Evolutionary conservation across 2,797 vertebrate species (phyloP), one percentile per base, ranked within the genome.

Genomic region (Coilia nasus): DNA sequence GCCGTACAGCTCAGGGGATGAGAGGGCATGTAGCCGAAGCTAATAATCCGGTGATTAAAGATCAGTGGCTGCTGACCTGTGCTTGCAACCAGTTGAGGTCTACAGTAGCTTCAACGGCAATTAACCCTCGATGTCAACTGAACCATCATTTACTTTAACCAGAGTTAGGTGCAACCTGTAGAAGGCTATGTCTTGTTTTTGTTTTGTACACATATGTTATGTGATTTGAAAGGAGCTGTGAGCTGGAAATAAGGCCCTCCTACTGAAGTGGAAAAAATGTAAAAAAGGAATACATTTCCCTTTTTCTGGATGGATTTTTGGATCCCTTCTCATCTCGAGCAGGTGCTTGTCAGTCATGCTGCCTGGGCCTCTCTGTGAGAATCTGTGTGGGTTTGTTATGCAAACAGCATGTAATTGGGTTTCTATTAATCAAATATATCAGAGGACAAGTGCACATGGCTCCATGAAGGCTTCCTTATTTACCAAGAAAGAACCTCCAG

Each of bases 361-460:
- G 64, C 46, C 67, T 44, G 23, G 35, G 28, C 44, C 10, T 21
- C 31, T 64, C 44, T 56, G 50, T 54, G 59, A 82, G 75, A 50
- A 88, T 90, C 64, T 82, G 57, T 44, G 35, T 14, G 81, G 25
- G 31, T 81, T 14, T 80, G 62, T 88, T 89, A 85, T 85, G 85
- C 84, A 87, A 90, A 90, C 84, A 86, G n/a, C 11, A n/a, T 85
- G 81, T 87, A 86, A 90, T 86, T 88, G 89, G 19, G 81, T 80
- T 87, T 83, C 85, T 86, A 83, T 88, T 85, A 90, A 89, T 86
- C 84, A 87, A 84, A 87, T 87, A 75, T 86, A 86, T 89, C 83
- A 88, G 64, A 87, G 82, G 86, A 87, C 83, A 89, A 84, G 82
- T 82, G n/a, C 75, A 59, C 78, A 84, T 67, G 85, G 82, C 84